Evolutionary conservation across 2,888 invertebrate species (phyloP), one percentile per base, ranked within the genome.

Genomic region (Laspeyria flexula): DNA sequence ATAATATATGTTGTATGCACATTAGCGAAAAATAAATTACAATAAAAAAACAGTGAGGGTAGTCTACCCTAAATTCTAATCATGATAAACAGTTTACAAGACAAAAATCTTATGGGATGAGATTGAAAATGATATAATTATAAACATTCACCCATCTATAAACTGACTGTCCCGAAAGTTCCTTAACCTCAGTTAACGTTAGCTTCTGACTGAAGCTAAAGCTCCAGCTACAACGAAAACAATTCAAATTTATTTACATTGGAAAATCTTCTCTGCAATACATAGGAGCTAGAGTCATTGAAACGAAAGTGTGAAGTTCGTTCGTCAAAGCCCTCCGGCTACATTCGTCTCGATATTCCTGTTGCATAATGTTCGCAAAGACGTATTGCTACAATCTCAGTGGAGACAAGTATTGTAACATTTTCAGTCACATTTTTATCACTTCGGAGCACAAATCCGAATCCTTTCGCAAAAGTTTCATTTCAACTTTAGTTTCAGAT

Each of bases 301-400:
- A 39, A 45, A 23, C 11, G 30, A 9, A 30, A 9, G 21, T 18
- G 21, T 38, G 15, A 31, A 31, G 27, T 39, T 27, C 18, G 38
- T 13, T 13, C 21, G 38, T 9, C 23, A 16, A 30, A 29, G 40
- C 16, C 39, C 44, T 13, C 44, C n/a, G 31, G 51, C 37, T 33
- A 45, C 15, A 30, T 21, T 21, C 34, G 11, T 10, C 21, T 23
- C 6, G 18, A 29, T 41, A 41, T 41, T 40, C 33, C 25, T 12
- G 11, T 41, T 40, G 47, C 46, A 65, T 58, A 58, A 58, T 43
- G 33, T 13, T 11, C 1, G 30, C 27, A 55, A 41, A 59, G 43
- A 43, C 21, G 23, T 23, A 10, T n/a, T 30, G 12, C 41, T 43
- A 44, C 43, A 16, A 25, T 47, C 43, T 46, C 27, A 7, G 13